A percentile compares a stretch with the other conserved stretches of the same genome.
Evolutionary conservation across 2,797 vertebrate genomes (phyloP).

Genomic region (Diplodus sargus): DNA sequence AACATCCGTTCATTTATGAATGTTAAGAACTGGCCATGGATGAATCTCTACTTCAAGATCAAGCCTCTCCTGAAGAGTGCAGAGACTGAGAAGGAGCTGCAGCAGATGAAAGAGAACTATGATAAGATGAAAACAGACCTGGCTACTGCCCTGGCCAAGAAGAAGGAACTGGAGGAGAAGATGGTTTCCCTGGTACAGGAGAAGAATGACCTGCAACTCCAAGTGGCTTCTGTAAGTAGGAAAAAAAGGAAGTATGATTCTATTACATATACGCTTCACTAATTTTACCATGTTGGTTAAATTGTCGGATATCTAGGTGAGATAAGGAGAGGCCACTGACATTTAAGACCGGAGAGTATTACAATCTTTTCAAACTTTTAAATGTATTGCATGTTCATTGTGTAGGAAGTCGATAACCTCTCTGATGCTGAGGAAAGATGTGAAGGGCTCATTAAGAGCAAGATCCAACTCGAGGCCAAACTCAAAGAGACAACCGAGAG

Average conservation of each 20-base stretch:
- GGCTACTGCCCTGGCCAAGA: conserved; percentile 87
- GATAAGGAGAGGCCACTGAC: too few relatives aligned
- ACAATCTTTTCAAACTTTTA: too few relatives aligned
- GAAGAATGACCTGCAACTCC: conserved; percentile 92
- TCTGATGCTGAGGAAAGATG: conserved; percentile 83
- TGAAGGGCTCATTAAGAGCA: conserved; percentile 81
- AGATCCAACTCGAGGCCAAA: conserved; percentile 90
- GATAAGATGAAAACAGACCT: conserved; percentile 85
- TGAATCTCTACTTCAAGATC: conserved; percentile 93
- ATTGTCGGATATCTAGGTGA: too few relatives aligned
- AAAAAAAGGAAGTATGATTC: background rate
- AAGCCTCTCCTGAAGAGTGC: conserved; percentile 92
- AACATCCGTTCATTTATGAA: conserved; percentile 91
- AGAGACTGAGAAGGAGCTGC: conserved; percentile 91
- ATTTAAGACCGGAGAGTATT: too few relatives aligned
- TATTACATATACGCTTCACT: too few relatives aligned
- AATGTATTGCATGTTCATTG: too few relatives aligned
- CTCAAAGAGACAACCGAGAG: conserved; percentile 90
- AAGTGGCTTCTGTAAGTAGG: conserved; percentile 88
- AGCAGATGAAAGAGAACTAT: conserved; percentile 91
- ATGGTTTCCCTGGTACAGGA: conserved; percentile 91
- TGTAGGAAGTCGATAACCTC: conserved; percentile 65
- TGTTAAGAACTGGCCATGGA: conserved; percentile 93
- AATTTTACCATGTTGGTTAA: too few relatives aligned
- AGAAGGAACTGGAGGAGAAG: conserved; percentile 93